Percentiles rank a stretch among this genome's conserved stretches.
These are phyloP conservation scores for Lepisosteus oculatus DNA, from an alignment of 2,113 vertebrate species.

Conservation along the genomic window DNA sequence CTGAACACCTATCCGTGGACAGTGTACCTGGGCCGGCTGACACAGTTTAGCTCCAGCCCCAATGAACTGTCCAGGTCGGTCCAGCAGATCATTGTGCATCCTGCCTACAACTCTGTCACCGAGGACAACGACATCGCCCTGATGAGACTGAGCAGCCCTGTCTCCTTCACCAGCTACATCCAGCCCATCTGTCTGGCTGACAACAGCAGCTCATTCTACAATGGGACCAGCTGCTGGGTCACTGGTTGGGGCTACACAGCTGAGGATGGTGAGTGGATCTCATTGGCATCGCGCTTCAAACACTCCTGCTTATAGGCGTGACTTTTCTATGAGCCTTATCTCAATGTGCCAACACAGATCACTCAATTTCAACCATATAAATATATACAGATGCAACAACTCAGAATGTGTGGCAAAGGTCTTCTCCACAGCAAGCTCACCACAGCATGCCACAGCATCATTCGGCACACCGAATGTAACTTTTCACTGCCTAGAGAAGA, in stretches of 20 bases:
- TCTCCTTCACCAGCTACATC: constrained; percentile 38
- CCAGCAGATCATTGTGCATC: constrained; percentile 28
- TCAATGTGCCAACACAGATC: neutral
- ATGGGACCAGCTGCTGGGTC: constrained; percentile 47
- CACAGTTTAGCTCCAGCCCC: neutral
- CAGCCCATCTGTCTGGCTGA: constrained; percentile 55
- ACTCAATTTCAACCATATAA: no score
- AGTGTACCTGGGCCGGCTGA: no score
- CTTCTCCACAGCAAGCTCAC: no score
- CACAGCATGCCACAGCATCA: no score
- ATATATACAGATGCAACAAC: no score
- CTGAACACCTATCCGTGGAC: neutral
- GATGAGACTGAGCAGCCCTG: constrained; percentile 19
- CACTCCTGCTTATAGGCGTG: no score
- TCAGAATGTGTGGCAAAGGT: no score
- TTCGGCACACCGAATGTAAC: no score
- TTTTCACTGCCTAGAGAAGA: no score
- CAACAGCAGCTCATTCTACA: constrained; percentile 45
- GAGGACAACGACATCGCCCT: constrained; percentile 54
- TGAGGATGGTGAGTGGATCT: neutral
- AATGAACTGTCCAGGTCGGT: neutral
- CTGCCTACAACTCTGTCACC: constrained; percentile 31
- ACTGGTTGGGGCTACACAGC: constrained; percentile 56
- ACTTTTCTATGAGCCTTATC: neutral
- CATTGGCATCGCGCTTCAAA: no score